These are phyloP conservation scores for Dryoscopus gambensis DNA, from an alignment of 2,113 vertebrate genomes.

Conservation along the genomic window DNA sequence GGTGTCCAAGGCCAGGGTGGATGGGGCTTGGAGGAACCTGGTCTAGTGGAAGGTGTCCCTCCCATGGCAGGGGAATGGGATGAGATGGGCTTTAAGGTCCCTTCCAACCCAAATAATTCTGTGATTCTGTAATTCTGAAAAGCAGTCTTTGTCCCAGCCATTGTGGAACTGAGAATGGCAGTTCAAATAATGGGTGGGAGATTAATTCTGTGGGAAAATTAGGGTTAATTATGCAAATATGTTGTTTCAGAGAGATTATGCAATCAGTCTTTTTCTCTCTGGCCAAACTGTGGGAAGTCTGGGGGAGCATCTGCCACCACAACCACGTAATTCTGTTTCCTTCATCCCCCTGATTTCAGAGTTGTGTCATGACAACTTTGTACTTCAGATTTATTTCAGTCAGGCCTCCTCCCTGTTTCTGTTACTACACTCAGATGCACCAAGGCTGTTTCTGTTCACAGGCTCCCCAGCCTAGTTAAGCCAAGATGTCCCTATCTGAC, in stretches of 20 bases:
- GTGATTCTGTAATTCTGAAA: neutral
- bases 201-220: neutral
- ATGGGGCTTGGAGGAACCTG: neutral
- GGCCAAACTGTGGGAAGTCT: neutral
- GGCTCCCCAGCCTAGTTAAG: neutral
- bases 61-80: neutral
- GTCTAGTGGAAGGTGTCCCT: neutral
- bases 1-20: neutral
- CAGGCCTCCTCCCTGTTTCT: neutral
- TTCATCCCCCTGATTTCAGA: constrained; percentile 10
- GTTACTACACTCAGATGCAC: neutral
- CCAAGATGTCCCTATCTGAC: neutral
- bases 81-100: neutral
- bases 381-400: neutral
- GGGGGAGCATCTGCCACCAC: neutral
- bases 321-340: neutral
- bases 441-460: neutral
- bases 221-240: neutral
- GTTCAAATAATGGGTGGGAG: neutral
- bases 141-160: neutral
- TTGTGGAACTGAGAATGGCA: neutral
- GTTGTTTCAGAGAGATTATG: neutral
- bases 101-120: neutral
- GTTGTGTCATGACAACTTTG: neutral
- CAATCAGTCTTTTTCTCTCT: neutral